Evolutionary conservation across 2,797 vertebrate species (phyloP).

Genomic region (Coluber constrictor): DNA sequence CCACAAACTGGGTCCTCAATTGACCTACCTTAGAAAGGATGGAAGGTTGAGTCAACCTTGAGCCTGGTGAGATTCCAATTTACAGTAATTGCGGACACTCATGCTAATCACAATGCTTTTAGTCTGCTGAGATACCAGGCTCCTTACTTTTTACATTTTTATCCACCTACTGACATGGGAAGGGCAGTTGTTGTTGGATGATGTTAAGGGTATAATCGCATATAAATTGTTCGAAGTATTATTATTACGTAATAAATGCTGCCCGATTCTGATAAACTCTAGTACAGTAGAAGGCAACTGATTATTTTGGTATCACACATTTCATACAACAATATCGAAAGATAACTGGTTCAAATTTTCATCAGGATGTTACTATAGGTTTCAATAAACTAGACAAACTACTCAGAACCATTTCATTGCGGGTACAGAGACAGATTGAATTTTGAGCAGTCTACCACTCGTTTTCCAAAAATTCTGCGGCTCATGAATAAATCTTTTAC

Average conservation of each 20-base stretch:
- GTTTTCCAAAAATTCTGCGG: background rate
- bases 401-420: background rate
- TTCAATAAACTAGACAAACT: background rate
- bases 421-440: background rate
- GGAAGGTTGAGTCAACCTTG: too few relatives aligned
- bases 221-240: background rate
- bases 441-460: background rate
- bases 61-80: too few relatives aligned
- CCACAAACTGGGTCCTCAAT: too few relatives aligned
- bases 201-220: background rate
- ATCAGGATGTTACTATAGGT: background rate
- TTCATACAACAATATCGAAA: background rate
- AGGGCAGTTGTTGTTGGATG: background rate
- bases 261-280: background rate
- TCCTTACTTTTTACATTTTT: too few relatives aligned
- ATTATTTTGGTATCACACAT: background rate
- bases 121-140: too few relatives aligned
- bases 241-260: background rate
- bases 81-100: too few relatives aligned
- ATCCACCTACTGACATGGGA: background rate
- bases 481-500: background rate
- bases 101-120: too few relatives aligned
- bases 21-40: too few relatives aligned
- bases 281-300: background rate
- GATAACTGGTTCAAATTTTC: constrained; percentile 9